Base-by-base conservation (phyloP, 2,888 invertebrate species). In the Lordiphosa fenestrarum region DNA sequence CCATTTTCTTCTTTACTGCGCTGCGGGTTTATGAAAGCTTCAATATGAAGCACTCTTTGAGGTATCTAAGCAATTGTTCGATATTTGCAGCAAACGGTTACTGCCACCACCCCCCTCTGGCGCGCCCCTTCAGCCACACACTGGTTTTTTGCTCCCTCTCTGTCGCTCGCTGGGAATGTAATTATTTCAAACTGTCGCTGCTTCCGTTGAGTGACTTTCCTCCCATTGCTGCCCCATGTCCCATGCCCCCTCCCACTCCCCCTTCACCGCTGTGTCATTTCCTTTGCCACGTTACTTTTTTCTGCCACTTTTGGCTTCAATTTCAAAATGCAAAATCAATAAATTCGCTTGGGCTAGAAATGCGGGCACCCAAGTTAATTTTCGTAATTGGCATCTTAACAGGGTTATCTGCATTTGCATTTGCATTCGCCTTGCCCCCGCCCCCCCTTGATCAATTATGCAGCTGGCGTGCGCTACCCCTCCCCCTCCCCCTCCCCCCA, bases 361-460 rank as follows among this genome's bases (percentile, higher is more conserved):
- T 58, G 61, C 63, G 73, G 80, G 67, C 70, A 30, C 30, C 30
- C 81, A 78, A 78, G 78, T 78, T 78, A 78, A 78, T 78, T 78
- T 78, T 84, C 74, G 78, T 78, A 78, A 78, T 78, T 78, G 78
- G 84, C 78, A 84, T 84, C 77, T 84, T 84, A 78, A 78, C 78
- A 81, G 74, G 78, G 84, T 77, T 78, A 84, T 78, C 77, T 76
- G 69, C 82, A 80, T 80, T 77, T 66, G 62, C 69, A 61, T 69
- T 65, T 57, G 30, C 69, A 61, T 69, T 65, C 55, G 30, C 35
- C n/a, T 2, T 9, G 9, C 36, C 21, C 3, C 15, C 4, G 4
- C 37, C 15, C 10, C 15, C 15, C 15, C 66, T 70, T 70, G 80
- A 73, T 77, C 76, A 77, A 77, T 77, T 83, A 77, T 77, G 73